Percentiles rank a stretch among this genome's conserved stretches.
phyloP scores from a whole-genome alignment of 92 coral and sea anemone genomes.

The Zoanthus sansibaricus region DNA sequence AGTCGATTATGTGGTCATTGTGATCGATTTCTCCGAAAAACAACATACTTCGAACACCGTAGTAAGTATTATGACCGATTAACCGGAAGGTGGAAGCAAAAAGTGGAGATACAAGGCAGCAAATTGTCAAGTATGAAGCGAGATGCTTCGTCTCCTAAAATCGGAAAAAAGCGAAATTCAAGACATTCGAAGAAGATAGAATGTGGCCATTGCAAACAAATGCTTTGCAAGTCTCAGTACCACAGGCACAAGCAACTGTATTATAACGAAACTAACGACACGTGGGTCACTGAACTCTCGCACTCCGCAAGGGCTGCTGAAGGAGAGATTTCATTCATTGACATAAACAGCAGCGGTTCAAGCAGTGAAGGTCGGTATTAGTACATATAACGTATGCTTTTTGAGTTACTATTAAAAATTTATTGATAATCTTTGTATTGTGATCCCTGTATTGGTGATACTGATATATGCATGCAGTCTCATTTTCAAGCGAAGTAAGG shows the following conservation, averaged over 20 bases:
- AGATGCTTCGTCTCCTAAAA: not conserved
- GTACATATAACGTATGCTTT: not conserved
- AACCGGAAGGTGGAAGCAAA: not conserved
- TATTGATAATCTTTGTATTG: too few relatives aligned
- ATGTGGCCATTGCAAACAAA: slow-evolving; percentile 36
- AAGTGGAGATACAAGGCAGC: not conserved
- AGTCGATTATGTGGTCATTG: slow-evolving; percentile 6
- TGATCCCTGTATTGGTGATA: too few relatives aligned
- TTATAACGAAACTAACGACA: not conserved
- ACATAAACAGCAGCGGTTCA: not conserved
- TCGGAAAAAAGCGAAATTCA: not conserved
- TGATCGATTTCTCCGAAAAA: not conserved
- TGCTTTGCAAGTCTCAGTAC: slow-evolving; percentile 25
- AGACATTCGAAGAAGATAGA: not conserved
- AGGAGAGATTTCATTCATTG: slow-evolving; percentile 2
- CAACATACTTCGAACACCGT: slow-evolving; percentile 1
- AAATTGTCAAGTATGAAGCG: not conserved
- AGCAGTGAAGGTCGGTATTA: not conserved
- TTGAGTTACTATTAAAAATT: too few relatives aligned
- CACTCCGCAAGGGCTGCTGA: slow-evolving; percentile 3
- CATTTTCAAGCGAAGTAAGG: too few relatives aligned
- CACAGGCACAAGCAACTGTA: slow-evolving; percentile 5
- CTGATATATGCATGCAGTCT: too few relatives aligned
- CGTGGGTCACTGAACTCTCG: not conserved
- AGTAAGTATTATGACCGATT: not conserved